Evolutionary conservation across 2,113 vertebrate species (phyloP), one percentile per base, ranked within the genome.

Genomic region (Spea multiplicata): DNA sequence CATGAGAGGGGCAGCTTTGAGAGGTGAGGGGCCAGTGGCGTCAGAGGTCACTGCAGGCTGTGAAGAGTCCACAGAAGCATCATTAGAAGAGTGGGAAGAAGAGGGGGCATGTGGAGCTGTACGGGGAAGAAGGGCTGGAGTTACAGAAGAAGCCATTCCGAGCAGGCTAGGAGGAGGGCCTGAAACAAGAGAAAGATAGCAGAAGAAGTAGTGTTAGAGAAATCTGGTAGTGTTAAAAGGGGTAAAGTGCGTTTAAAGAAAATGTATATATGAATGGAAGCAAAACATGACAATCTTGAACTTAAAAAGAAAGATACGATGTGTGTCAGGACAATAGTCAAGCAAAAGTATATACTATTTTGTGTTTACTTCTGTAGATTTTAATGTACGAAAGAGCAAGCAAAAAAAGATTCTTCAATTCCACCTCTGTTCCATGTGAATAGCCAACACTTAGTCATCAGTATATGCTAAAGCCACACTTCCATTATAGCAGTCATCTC

Each of bases 41-140:
- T 90, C 78, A 44, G 71, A 9, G 64, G 78, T 67, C 7, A 74
- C 3, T 67, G 78, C 14, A 66, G 65, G 45, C 30, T 80, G 78
- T 62, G 52, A 74, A 16, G 65, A 71, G 5, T 76, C 74, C 61
- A 53, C 52, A 53, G 55, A 84, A 78, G 86, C 83, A 3, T 88
- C 87, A 17, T 75, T 76, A 59, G 83, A 87, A 71, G 86, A 57
- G 48, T 79, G 87, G 85, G 88, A 86, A 88, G 87, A 77, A 86
- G 81, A 59, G 66, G 77, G 64, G 84, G 84, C 66, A 84, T 82
- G 69, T 82, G 82, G 73, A 84, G 49, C 79, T 81, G 82, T 81
- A 85, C 73, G 67, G 17, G 75, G 78, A 57, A 81, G 82, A 2
- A 70, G 79, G 66, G 88, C 70, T 73, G 88, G 84, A 67, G 86